Percentiles rank a stretch among this genome's conserved stretches.
Conservation (phyloP, 2,888 invertebrate genomes). For the Drosophila recens region DNA sequence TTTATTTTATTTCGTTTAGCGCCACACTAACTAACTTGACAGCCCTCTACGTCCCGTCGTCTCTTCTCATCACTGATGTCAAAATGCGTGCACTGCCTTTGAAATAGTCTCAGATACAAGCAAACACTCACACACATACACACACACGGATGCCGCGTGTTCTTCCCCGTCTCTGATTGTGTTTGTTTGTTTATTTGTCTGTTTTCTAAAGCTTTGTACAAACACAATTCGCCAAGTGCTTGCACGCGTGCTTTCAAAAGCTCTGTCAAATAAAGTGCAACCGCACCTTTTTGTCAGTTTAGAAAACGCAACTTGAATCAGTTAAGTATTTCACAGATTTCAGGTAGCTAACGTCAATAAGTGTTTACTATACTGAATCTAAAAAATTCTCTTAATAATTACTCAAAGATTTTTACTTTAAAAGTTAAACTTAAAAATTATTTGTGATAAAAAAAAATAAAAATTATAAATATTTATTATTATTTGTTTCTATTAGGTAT, state of each 20-base stretch:
- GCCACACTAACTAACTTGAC: slow-evolving; percentile 57
- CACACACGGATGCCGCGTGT: slow-evolving; percentile 12
- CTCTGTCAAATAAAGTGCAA: slow-evolving; percentile 28
- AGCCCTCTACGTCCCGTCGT: slow-evolving; percentile 6
- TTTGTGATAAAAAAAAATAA: no score
- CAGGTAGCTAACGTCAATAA: neutral
- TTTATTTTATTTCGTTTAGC: slow-evolving; percentile 72
- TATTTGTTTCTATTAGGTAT: no score
- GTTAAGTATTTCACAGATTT: slow-evolving; percentile 6
- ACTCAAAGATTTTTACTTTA: no score
- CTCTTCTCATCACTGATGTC: slow-evolving; percentile 13
- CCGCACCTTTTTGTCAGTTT: neutral
- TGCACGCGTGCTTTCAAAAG: slow-evolving; percentile 41
- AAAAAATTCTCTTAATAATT: no score
- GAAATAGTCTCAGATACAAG: slow-evolving; percentile 36
- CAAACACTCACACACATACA: slow-evolving; percentile 7
- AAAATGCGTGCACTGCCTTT: slow-evolving; percentile 70
- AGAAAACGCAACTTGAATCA: neutral
- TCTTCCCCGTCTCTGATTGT: slow-evolving; percentile 22
- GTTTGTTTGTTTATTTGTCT: slow-evolving; percentile 8
- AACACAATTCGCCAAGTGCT: slow-evolving; percentile 14
- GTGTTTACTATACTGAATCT: neutral
- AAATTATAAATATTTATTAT: no score
- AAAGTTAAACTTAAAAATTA: no score
- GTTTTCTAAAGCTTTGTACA: slow-evolving; percentile 24